Base-by-base conservation (phyloP, 2,888 invertebrate genomes). In the Heliconius aoede region DNA sequence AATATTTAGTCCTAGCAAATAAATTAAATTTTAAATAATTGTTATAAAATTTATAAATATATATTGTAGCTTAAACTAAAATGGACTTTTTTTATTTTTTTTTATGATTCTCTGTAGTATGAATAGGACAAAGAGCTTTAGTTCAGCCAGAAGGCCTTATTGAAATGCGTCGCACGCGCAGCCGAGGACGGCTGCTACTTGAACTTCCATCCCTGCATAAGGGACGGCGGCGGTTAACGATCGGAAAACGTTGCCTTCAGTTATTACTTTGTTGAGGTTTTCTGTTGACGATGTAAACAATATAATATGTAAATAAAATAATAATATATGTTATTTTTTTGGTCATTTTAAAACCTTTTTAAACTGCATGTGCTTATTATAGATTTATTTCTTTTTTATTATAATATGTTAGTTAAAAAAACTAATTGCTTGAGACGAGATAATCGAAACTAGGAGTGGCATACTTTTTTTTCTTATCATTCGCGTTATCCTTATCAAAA, bases 121-220 rank as follows among this genome's bases (percentile, higher is more conserved):
- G 83, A 84, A 84, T 84, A 62, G 77, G 79, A 89, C 90, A 91
- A 91, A 90, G 87, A 85, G 85, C 79, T 80, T 74, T 79, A 83
- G 79, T 81, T 76, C 74, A 78, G 78, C 78, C 71, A 76, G 81
- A 82, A 85, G 85, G 82, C 85, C 84, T 79, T 73, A 83, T 89
- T 92, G 89, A 84, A 74, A 92, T 91, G 88, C 92, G 79, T 76
- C 78, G 84, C 92, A 93, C 92, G 91, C 85, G 79, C 82, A 80
- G 55, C 82, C 91, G 91, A 91, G 91, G 92, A 82, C 87, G 82
- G 76, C 80, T 82, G 84, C 87, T 83, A 76, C 79, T 79, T 79
- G 78, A 80, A 79, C 80, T 78, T 79, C 69, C 80, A 80, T 78
- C 80, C 80, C 79, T 75, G 69, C 68, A 30, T 78, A 74, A 76